These are phyloP conservation scores for Scomber scombrus DNA, from an alignment of 2,113 vertebrate species.

Conservation along the genomic window DNA sequence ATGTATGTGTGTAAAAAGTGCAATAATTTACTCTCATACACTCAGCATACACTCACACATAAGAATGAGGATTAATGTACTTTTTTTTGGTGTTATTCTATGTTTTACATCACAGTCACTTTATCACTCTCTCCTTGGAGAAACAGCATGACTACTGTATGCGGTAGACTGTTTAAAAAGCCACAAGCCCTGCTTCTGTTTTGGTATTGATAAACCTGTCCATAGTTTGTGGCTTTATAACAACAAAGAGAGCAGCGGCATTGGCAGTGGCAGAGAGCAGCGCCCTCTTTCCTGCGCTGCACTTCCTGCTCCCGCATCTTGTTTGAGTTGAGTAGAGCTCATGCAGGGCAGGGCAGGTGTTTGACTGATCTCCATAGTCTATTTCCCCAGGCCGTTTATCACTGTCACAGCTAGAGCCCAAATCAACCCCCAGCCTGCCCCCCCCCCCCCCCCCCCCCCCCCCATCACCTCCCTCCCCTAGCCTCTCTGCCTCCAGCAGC, in stretches of 20 bases:
- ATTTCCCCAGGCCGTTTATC: constrained; percentile 76
- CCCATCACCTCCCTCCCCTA: constrained; percentile 8
- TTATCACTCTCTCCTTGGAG: neutral
- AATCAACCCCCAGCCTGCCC: constrained; percentile 31
- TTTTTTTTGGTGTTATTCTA: no score
- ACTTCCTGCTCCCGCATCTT: constrained; percentile 70
- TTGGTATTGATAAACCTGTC: constrained; percentile 14
- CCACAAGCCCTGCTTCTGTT: neutral
- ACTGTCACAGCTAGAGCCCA: constrained; percentile 68
- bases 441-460: neutral
- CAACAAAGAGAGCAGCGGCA: constrained; percentile 29
- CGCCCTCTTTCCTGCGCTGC: constrained; percentile 21
- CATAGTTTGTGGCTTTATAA: neutral
- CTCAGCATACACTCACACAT: neutral
- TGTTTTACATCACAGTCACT: neutral
- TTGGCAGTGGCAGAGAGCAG: constrained; percentile 4
- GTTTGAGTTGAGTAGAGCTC: constrained; percentile 74
- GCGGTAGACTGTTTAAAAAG: neutral
- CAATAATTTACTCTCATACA: neutral
- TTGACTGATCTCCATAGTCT: constrained; percentile 71
- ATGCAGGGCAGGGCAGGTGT: constrained; percentile 78
- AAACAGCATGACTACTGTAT: neutral
- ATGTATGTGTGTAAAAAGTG: neutral
- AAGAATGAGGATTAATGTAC: no score
- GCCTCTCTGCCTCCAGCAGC: constrained; percentile 46